Conservation (phyloP, 1,140 invertebrate species). For the Episyrphus balteatus region DNA sequence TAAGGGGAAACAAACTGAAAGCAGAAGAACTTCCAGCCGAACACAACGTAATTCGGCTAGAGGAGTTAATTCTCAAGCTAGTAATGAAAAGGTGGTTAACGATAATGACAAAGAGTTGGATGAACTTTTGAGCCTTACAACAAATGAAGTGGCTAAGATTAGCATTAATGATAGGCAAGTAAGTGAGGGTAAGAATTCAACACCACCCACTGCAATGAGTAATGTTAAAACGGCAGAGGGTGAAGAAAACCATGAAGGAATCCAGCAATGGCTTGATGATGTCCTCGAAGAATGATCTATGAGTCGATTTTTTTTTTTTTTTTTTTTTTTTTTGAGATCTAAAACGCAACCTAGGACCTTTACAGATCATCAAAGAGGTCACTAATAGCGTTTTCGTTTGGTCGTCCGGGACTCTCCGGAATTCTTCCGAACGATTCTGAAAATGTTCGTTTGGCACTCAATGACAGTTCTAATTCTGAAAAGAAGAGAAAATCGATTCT, state of each 20-base stretch:
- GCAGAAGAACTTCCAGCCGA: slow-evolving; percentile 6
- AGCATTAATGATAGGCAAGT: neutral
- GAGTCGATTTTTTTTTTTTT: too few species aligned
- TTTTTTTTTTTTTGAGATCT: too few species aligned
- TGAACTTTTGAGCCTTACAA: slow-evolving; percentile 9
- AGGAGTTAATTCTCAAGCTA: neutral
- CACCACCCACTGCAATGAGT: neutral
- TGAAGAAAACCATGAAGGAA: slow-evolving; percentile 22
- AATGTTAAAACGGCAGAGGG: slow-evolving; percentile 6
- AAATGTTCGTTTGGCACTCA: too few species aligned
- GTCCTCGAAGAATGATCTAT: slow-evolving; percentile 21
- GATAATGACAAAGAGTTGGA: slow-evolving; percentile 7
- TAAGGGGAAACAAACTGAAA: slow-evolving; percentile 6
- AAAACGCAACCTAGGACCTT: too few species aligned
- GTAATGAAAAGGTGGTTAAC: neutral
- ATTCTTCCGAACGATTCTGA: too few species aligned
- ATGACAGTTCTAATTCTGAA: too few species aligned
- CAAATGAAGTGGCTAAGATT: slow-evolving; percentile 5
- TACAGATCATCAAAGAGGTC: too few species aligned
- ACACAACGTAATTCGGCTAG: neutral
- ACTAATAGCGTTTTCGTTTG: too few species aligned
- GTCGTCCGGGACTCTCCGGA: too few species aligned
- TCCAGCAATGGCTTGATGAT: slow-evolving; percentile 32
- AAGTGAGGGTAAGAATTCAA: slow-evolving; percentile 10
- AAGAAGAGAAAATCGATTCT: too few species aligned